Base-by-base conservation (phyloP, 2,797 vertebrate species). In the Odontamblyopus lacepedii region DNA sequence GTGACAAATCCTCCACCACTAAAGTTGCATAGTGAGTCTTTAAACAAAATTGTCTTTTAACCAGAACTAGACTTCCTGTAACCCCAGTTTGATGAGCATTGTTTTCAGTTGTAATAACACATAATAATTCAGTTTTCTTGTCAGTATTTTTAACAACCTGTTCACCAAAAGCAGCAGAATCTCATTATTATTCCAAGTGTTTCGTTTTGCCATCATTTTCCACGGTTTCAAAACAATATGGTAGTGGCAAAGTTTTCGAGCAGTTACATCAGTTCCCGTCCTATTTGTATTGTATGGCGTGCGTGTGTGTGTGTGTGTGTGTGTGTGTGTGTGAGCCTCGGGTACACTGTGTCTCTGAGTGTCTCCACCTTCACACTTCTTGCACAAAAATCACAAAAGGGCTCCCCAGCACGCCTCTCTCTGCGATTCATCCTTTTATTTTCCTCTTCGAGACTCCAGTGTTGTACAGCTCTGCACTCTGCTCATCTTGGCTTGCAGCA, bases 181-280 rank as follows among this genome's bases (percentile, higher is more conserved):
- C 4, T 6, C 57, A 16, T 30, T 30, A 60, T 30, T 1, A 59
- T 29, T 1, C 30, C 60, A 62, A 62, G 29, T 74, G 78, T 74
- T 30, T 74, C 83, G 75, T 84, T 83, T 78, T 75, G 64, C 71
- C 68, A 50, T 62, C 2, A 84, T 83, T 80, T 71, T 67, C 82
- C 72, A 5, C 78, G 81, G 71, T 83, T 74, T 62, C 75, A 81
- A 86, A 84, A 83, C 77, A 86, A 87, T 81, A 78, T 82, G 87
- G 89, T 89, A 87, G 73, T 73, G 71, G 77, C 71, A 90, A 91
- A 88, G 86, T 92, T 92, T 92, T 89, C 87, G 72, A 29, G 75
- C 85, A 85, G 87, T 93, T 91, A 89, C 91, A 93, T 93, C 90
- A 93, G 83, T 87, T 88, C 80, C 79, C 81, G 63, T 83, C 85